Evolutionary conservation across 2,113 vertebrate species (phyloP).

Genomic region (Callocephalon fimbriatum): DNA sequence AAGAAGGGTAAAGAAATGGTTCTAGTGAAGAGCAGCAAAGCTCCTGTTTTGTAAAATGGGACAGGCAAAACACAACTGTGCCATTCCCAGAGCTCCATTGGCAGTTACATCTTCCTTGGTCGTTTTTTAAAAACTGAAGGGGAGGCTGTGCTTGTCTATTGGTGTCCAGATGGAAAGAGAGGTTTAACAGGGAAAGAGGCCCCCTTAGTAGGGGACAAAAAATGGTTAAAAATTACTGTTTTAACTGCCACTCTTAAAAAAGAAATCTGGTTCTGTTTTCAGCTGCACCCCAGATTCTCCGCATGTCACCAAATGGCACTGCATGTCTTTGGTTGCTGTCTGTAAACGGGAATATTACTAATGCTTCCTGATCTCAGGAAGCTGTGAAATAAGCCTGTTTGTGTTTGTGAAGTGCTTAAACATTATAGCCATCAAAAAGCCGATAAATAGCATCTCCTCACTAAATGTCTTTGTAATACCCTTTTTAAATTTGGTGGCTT

Average conservation of each 20-base stretch:
- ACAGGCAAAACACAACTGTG: background rate
- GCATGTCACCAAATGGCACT: fast-evolving
- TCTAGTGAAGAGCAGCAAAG: background rate
- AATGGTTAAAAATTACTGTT: background rate
- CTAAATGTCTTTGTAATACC: constrained; percentile 3
- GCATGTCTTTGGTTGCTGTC: background rate
- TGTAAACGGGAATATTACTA: background rate
- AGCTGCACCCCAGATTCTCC: background rate
- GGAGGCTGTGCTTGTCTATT: background rate
- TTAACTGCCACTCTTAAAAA: background rate
- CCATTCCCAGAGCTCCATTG: background rate
- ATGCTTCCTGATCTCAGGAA: background rate
- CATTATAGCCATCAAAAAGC: constrained; percentile 4
- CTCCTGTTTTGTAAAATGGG: background rate
- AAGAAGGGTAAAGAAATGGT: background rate
- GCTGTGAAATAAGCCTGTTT: constrained; percentile 28
- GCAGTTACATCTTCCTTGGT: background rate
- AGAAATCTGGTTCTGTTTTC: background rate
- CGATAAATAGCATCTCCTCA: background rate
- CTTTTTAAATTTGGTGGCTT: constrained; percentile 4
- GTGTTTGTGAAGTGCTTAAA: constrained; percentile 44
- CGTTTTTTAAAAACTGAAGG: background rate
- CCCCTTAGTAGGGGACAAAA: background rate
- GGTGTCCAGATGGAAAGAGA: background rate
- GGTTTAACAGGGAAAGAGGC: background rate